Conservation (phyloP, 2,113 vertebrate species). For the Delphinapterus leucas region DNA sequence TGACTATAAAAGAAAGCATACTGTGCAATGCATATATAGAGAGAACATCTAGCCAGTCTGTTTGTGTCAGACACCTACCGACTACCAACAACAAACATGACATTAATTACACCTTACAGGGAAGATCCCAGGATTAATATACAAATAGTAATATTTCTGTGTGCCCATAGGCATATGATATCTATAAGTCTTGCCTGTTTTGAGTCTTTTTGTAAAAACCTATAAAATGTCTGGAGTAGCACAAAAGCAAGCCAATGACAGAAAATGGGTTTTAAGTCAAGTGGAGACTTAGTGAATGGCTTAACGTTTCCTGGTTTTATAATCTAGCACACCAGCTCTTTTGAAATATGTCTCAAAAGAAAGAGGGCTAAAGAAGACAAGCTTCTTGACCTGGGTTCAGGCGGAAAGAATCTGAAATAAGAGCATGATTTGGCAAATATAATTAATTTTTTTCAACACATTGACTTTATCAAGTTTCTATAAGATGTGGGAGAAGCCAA, state of each 20-base stretch:
- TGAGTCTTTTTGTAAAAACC: background rate
- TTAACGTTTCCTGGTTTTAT: background rate
- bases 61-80: background rate
- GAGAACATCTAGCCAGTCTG: background rate
- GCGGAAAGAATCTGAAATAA: background rate
- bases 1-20: background rate
- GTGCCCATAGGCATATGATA: background rate
- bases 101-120: conserved; percentile 11
- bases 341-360: background rate
- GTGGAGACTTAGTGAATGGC: background rate
- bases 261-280: background rate
- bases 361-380: background rate
- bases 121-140: background rate
- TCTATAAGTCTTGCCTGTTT: background rate
- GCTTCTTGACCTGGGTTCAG: background rate
- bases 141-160: background rate
- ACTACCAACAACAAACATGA: background rate
- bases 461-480: background rate
- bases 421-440: background rate
- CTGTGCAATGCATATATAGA: background rate
- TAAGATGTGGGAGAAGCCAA: background rate
- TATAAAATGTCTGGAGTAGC: background rate
- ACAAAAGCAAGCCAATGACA: background rate
- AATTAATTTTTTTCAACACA: background rate
- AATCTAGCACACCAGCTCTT: background rate